Conservation (phyloP, 2,113 vertebrate genomes). For the Anthoscopus minutus region DNA sequence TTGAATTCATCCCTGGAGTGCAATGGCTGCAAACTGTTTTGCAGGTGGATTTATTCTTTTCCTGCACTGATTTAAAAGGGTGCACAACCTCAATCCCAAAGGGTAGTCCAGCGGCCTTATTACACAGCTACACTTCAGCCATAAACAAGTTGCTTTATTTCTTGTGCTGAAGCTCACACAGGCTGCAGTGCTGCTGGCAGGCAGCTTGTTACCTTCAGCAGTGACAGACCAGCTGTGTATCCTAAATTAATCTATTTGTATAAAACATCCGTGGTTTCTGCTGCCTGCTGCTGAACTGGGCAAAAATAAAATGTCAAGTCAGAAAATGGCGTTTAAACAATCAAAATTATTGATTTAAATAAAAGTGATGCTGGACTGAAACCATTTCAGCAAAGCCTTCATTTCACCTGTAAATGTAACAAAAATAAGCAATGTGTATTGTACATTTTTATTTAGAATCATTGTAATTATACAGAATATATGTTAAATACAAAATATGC, state of each 20-base stretch:
- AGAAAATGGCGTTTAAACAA: background rate
- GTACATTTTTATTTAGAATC: background rate
- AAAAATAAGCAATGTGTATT: background rate
- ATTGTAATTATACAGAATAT: background rate
- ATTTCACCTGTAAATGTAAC: background rate
- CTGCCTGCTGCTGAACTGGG: background rate
- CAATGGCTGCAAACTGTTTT: background rate
- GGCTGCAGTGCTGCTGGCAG: background rate
- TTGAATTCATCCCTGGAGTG: background rate
- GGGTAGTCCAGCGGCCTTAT: background rate
- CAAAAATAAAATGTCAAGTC: background rate
- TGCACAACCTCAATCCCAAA: slow-evolving; percentile 7
- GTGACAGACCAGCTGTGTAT: background rate
- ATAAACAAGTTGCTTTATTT: background rate
- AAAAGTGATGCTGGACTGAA: background rate
- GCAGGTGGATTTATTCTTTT: background rate
- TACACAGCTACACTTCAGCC: background rate
- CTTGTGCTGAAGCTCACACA: background rate
- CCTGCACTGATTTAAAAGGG: background rate
- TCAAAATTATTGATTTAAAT: background rate
- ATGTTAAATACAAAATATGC: background rate
- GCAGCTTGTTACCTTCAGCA: background rate
- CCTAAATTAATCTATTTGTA: background rate
- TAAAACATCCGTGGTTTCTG: background rate
- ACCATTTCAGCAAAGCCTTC: background rate